Percentiles rank a stretch among this genome's conserved stretches.
Conservation (phyloP, 2,113 vertebrate species). For the Acanthochromis polyacanthus region DNA sequence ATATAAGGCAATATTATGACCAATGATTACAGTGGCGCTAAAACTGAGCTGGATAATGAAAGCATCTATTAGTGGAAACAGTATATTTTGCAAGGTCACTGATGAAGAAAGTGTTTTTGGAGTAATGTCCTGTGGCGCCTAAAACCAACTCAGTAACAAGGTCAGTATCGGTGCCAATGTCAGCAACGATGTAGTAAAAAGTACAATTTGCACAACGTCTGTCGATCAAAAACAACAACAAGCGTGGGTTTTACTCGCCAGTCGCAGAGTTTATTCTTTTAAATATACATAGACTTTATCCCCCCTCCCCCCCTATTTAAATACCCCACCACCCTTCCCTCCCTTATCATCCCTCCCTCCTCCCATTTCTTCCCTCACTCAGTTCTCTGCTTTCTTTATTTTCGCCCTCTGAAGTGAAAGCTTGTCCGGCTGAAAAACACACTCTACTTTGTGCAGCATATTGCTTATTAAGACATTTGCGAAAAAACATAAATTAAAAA, state of each 20-base stretch:
- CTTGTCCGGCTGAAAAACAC: constrained; percentile 76
- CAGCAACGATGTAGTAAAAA: neutral
- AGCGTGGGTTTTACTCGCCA: constrained; percentile 64
- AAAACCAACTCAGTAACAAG: neutral
- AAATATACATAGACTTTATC: constrained; percentile 85
- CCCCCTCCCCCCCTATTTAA: constrained; percentile 73
- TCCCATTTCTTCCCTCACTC: constrained; percentile 31
- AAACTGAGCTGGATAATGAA: too few species aligned
- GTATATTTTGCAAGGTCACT: too few species aligned
- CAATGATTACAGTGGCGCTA: too few species aligned
- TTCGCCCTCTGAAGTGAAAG: constrained; percentile 60
- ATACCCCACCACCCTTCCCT: constrained; percentile 72
- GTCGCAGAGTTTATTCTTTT: constrained; percentile 84
- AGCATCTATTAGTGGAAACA: too few species aligned
- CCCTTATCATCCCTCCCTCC: constrained; percentile 24
- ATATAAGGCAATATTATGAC: too few species aligned
- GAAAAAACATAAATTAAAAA: constrained; percentile 85
- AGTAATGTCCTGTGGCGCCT: too few species aligned
- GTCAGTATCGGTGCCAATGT: neutral
- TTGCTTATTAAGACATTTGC: constrained; percentile 87
- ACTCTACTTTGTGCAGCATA: constrained; percentile 85
- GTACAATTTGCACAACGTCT: neutral
- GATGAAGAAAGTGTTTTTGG: too few species aligned
- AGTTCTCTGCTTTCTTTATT: constrained; percentile 33
- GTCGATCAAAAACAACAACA: constrained; percentile 46